Evolutionary conservation across 2,888 invertebrate genomes (phyloP), one percentile per base, ranked within the genome.

Genomic region (Tineola bisselliella): DNA sequence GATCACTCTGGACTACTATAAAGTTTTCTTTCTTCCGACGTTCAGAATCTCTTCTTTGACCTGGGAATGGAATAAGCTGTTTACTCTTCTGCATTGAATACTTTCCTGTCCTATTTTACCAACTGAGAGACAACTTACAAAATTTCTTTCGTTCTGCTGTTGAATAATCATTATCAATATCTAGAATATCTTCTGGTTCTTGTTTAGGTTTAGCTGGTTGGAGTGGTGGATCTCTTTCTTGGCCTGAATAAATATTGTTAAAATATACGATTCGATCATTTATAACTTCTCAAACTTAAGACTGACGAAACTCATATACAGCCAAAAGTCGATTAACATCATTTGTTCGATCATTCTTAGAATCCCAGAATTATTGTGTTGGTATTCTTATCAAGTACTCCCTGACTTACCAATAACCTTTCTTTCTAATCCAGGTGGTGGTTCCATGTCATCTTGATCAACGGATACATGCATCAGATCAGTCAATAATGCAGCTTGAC

Each of bases 1-100:
- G 75, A 68, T 90, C 90, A 67, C 90, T 90, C 70, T 90, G 90
- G 0, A 90, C 90, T 5, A 90, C 90, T 60, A 90, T 90, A 68
- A 89, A 90, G 65, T 88, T 89, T 60, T 90, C 89, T 61, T 90
- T 89, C 67, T 86, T 84, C 19, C 84, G 74, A 62, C 76, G 81
- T 62, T 88, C 88, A 0, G 88, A 88, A 66, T 88, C 87, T 68
- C 77, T 75, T 70, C 88, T 78, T 71, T 87, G 87, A 69, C 82
- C 88, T 88, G 64, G 1, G 73, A 71, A 10, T 38, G 1, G 6
- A 25, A 25, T 6, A 6, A 25, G 6, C 25, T 25, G 2, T 4
- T 25, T 6, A 25, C n/a, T n/a, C n/a, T n/a, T n/a, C n/a, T n/a
- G n/a, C n/a, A n/a, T n/a, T n/a, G n/a, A n/a, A n/a, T n/a, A n/a